These are phyloP conservation scores for Hemibagrus wyckioides DNA, from an alignment of 2,113 vertebrate species.

Conservation along the genomic window DNA sequence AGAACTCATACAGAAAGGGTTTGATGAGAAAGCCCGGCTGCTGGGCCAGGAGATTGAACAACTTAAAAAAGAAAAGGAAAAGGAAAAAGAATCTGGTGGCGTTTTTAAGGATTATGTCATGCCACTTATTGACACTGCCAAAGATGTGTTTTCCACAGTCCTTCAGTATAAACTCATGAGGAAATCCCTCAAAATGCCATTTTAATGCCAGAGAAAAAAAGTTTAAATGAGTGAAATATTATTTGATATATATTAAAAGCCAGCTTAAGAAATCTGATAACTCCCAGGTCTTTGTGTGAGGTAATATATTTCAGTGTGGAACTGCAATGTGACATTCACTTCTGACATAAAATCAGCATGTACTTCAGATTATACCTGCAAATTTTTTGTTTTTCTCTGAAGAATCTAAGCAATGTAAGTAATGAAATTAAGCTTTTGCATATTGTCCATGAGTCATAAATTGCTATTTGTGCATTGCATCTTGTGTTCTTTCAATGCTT, in stretches of 20 bases:
- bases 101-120: background rate
- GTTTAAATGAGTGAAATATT: background rate
- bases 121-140: background rate
- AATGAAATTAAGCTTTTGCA: background rate
- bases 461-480: no score
- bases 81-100: background rate
- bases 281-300: background rate
- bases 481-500: no score
- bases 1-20: conserved; percentile 45
- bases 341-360: no score
- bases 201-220: background rate
- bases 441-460: no score
- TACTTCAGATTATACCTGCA: no score
- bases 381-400: background rate
- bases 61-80: conserved; percentile 19
- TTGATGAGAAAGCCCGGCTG: conserved; percentile 40
- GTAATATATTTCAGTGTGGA: background rate
- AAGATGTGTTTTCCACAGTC: background rate
- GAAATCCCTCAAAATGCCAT: no score
- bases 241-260: background rate
- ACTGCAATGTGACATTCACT: no score
- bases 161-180: background rate
- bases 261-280: background rate
- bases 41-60: conserved; percentile 51
- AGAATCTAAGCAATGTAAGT: no score